Percentiles rank a stretch among this genome's conserved stretches.
Conservation (phyloP, 2,113 vertebrate genomes). For the Albula glossodonta region DNA sequence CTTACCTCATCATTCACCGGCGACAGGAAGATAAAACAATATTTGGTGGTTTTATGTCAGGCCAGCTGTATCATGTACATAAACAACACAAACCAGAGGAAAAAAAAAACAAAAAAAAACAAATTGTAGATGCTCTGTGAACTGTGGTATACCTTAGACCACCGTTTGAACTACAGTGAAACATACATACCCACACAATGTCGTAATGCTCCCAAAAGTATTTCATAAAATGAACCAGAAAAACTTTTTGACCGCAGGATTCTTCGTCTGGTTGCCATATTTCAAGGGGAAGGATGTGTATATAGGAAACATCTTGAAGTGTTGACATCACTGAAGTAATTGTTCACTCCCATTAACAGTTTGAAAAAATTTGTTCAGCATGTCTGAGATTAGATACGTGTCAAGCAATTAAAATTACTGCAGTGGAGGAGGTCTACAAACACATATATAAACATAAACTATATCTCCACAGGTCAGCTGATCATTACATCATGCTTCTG, state of each 20-base stretch:
- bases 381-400: not conserved
- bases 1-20: not conserved
- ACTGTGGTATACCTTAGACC: constrained; percentile 1
- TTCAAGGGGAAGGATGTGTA: not conserved
- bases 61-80: not conserved
- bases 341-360: not conserved
- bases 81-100: not conserved
- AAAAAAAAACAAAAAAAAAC: not conserved
- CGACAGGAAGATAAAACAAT: not conserved
- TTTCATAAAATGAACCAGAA: not conserved
- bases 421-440: too few relatives aligned
- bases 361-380: not conserved
- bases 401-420: not conserved
- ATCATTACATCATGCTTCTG: too few relatives aligned
- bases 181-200: not conserved
- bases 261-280: not conserved
- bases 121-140: not conserved
- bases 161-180: not conserved
- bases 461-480: too few relatives aligned
- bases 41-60: not conserved
- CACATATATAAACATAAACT: too few relatives aligned
- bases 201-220: not conserved
- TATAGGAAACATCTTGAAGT: not conserved
- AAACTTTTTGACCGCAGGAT: not conserved
- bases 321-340: constrained; percentile 1